Conservation (phyloP, 2,797 vertebrate genomes). For the Peromyscus aztecus region DNA sequence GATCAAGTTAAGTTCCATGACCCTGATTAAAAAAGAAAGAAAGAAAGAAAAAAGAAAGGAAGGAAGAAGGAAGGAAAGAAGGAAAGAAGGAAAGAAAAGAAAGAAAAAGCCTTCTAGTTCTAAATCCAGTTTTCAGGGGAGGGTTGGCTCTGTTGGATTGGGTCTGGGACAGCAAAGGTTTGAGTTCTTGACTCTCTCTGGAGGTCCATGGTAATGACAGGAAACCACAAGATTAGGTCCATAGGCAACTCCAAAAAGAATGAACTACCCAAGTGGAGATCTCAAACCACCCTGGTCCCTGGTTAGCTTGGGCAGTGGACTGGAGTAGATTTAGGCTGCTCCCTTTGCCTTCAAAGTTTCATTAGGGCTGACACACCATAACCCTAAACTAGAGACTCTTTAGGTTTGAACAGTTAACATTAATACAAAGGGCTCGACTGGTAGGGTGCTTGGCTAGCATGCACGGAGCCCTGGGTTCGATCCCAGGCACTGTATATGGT, state of each 20-base stretch:
- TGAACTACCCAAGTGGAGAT: neutral
- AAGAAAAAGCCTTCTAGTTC: neutral
- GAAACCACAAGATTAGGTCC: neutral
- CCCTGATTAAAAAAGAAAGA: neutral
- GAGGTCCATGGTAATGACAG: constrained; percentile 9
- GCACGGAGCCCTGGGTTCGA: neutral
- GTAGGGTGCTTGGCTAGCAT: neutral
- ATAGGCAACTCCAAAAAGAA: neutral
- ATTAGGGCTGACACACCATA: neutral
- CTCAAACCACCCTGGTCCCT: neutral
- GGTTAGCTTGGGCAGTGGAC: neutral
- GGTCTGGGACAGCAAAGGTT: neutral
- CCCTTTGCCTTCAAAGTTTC: neutral
- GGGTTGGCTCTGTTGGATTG: neutral
- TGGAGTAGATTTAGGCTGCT: neutral
- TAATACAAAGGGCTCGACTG: neutral
- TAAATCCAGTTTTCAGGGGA: neutral
- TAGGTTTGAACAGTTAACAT: constrained; percentile 28
- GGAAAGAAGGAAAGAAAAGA: too few species aligned
- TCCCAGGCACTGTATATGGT: neutral
- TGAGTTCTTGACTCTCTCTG: constrained; percentile 12
- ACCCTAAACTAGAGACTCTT: neutral
- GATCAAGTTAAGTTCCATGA: neutral
- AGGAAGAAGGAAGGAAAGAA: neutral
- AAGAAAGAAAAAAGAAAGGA: too few species aligned